These are phyloP conservation scores for Melanophora roralis DNA, from an alignment of 2,888 invertebrate species.

Conservation along the genomic window DNA sequence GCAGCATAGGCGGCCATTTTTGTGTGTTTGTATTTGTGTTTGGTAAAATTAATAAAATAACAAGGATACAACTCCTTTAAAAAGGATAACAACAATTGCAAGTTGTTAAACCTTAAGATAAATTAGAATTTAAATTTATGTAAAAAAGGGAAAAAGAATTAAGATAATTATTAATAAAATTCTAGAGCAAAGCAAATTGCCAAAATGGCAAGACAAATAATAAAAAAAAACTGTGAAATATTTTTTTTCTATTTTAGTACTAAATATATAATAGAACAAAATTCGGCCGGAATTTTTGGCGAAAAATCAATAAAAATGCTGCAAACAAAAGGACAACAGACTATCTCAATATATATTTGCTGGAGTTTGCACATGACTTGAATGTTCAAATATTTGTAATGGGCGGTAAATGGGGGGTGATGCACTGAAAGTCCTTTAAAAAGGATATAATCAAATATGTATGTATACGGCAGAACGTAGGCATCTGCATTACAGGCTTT, in stretches of 20 bases:
- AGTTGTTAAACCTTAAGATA: conserved; percentile 17
- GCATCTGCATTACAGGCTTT: background rate
- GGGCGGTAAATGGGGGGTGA: background rate
- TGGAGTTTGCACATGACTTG: background rate
- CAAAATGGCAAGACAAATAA: background rate
- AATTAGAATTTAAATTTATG: background rate
- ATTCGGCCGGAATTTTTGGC: background rate
- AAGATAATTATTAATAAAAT: background rate
- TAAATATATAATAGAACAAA: too few relatives aligned
- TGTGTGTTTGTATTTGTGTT: conserved; percentile 28
- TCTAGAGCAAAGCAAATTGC: too few relatives aligned
- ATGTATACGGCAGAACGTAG: background rate
- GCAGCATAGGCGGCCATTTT: conserved; percentile 94
- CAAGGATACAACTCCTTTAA: conserved; percentile 35
- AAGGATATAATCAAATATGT: background rate
- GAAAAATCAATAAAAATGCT: conserved; percentile 47
- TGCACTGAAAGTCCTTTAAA: background rate
- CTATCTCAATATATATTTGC: background rate
- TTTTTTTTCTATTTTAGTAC: conserved; percentile 23
- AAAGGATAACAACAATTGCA: conserved; percentile 23
- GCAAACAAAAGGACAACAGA: background rate
- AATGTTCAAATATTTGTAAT: conserved; percentile 19
- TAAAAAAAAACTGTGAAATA: conserved; percentile 57
- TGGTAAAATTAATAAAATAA: conserved; percentile 30
- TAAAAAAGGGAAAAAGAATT: background rate